Conservation (phyloP, 2,797 vertebrate species). For the Acropternis orthonyx region DNA sequence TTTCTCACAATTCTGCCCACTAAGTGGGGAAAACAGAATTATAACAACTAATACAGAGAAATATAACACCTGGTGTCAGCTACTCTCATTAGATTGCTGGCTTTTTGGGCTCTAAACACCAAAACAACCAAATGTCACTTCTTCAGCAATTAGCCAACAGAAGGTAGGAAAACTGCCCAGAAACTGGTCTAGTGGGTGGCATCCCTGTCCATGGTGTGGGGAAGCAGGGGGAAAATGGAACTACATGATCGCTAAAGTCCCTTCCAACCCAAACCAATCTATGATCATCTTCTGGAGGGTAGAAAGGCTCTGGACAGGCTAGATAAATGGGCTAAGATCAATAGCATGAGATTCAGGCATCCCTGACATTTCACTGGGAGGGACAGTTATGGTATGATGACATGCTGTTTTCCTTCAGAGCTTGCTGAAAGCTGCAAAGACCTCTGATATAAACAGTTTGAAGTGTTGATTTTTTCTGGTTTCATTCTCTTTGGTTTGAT, state of each 20-base stretch:
- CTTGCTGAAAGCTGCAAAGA: background rate
- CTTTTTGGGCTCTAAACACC: background rate
- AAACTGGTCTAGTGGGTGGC: background rate
- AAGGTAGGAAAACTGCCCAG: background rate
- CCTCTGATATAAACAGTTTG: background rate
- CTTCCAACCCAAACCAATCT: background rate
- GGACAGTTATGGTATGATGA: background rate
- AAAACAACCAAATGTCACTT: background rate
- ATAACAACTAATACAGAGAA: background rate
- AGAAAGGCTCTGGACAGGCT: background rate
- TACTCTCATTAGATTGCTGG: background rate
- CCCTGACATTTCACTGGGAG: background rate
- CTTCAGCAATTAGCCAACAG: background rate
- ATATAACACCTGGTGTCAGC: background rate
- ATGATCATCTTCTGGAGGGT: background rate
- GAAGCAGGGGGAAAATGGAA: rapidly evolving
- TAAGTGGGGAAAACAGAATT: background rate
- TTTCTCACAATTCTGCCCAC: background rate
- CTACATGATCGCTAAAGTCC: background rate
- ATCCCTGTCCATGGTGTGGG: rapidly evolving
- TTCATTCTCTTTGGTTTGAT: background rate
- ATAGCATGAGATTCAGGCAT: background rate
- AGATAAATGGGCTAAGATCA: background rate
- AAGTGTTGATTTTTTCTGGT: background rate
- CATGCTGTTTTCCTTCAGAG: background rate